Conservation (phyloP, 2,797 vertebrate species). For the Mus spretus region DNA sequence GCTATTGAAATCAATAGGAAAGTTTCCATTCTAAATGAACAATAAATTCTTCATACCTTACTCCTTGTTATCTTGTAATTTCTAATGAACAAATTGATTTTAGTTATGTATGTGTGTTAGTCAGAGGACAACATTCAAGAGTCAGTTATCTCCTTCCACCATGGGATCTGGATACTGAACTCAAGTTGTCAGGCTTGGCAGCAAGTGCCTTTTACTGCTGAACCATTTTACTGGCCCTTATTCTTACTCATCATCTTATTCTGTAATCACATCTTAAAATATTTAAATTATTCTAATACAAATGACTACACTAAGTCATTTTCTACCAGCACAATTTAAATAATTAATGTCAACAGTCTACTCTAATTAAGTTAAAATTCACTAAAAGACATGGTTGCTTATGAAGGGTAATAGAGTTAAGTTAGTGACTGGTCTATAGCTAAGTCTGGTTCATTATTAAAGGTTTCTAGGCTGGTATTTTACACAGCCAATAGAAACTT, state of each 20-base stretch:
- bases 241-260: slow-evolving; percentile 28
- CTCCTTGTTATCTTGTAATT: background rate
- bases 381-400: background rate
- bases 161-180: background rate
- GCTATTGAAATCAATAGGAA: slow-evolving; percentile 46
- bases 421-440: slow-evolving; percentile 9
- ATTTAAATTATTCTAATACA: slow-evolving; percentile 32
- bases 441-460: slow-evolving; percentile 42
- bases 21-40: slow-evolving; percentile 39
- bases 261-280: slow-evolving; percentile 48
- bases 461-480: slow-evolving; percentile 28
- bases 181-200: background rate
- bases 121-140: background rate
- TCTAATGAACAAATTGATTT: background rate
- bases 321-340: slow-evolving; percentile 46
- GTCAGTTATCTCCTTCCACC: background rate
- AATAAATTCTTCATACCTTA: slow-evolving; percentile 43
- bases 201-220: background rate
- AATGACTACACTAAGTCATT: slow-evolving; percentile 36
- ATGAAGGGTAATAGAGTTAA: slow-evolving; percentile 36
- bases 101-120: background rate
- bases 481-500: slow-evolving; percentile 35
- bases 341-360: background rate
- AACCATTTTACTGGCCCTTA: background rate
- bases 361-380: slow-evolving; percentile 46